Base-by-base conservation (phyloP, 2,888 invertebrate genomes). In the Xestia c-nigrum region DNA sequence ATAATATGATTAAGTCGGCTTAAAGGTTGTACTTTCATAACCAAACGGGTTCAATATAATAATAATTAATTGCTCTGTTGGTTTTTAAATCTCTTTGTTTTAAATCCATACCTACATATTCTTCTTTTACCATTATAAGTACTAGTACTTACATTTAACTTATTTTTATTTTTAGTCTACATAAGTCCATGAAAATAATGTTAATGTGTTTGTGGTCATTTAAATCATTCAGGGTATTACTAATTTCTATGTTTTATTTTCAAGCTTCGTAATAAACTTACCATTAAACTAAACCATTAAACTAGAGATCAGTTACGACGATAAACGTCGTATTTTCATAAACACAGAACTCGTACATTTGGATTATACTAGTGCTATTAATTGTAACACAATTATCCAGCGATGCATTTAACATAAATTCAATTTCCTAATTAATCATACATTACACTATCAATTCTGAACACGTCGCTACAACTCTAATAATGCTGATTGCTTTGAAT, bases 361-460 rank as follows among this genome's bases (percentile, higher is more conserved):
- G 31, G 43, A 73, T 78, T 63, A 66, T 31, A 69, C 24, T 19
- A 55, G 43, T 55, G 40, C 64, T 55, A 78, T 74, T 65, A 83
- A 65, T 83, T 79, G 68, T 79, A 57, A 68, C 64, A 43, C 52
- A 79, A 83, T 79, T 74, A 83, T 46, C 38, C 71, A 57, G 38
- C 55, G 70, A 74, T 83, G 77, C 73, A 72, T 84, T 84, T 81
- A 77, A 72, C 81, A 83, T 77, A 69, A 84, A 84, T 83, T 81
- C 65, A 83, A 84, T 84, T 77, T 72, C 50, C 65, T 77, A 83
- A 84, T 83, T 84, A 83, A 83, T 83, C 57, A 84, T 68, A 80
- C 72, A 76, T 84, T 74, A 84, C 55, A 80, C 55, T 69, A 84
- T 81, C 61, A 84, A 84, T 84, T 77, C 61, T 50, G 61, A 43